Percentiles rank a stretch among this genome's conserved stretches.
These are phyloP conservation scores for Oriolus oriolus DNA, from an alignment of 2,113 vertebrate species.

Conservation along the genomic window DNA sequence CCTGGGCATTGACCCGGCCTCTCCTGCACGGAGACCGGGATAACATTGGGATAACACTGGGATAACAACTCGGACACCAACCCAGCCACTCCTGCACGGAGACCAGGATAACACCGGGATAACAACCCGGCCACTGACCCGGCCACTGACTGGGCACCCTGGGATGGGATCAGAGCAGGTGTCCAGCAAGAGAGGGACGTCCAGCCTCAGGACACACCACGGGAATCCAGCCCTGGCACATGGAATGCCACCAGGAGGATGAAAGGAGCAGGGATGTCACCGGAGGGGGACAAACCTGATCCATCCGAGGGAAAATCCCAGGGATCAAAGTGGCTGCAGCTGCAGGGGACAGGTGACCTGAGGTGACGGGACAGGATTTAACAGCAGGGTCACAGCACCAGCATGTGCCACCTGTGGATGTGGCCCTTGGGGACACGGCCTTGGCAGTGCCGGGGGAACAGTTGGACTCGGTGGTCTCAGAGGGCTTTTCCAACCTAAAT, in stretches of 20 bases:
- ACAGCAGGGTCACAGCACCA: background rate
- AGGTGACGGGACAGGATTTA: background rate
- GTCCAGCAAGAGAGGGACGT: background rate
- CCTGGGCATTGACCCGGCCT: fast-evolving
- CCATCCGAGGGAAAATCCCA: fast-evolving
- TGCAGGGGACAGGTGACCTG: background rate
- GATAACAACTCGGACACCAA: background rate
- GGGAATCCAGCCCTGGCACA: background rate
- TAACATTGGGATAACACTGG: background rate
- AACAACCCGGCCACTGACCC: background rate
- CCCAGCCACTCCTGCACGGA: fast-evolving
- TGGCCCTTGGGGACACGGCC: background rate
- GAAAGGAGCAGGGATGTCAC: background rate
- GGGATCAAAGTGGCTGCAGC: background rate
- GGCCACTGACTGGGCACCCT: fast-evolving
- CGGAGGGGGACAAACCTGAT: background rate
- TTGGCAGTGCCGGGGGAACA: background rate
- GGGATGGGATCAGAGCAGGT: background rate
- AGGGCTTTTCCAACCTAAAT: background rate
- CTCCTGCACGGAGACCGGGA: fast-evolving
- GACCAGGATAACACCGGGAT: background rate
- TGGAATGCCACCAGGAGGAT: fast-evolving
- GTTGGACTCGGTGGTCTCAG: background rate
- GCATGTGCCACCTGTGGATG: background rate
- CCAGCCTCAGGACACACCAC: background rate